Evolutionary conservation across 2,113 vertebrate genomes (phyloP).

Genomic region (Climacteris rufus): DNA sequence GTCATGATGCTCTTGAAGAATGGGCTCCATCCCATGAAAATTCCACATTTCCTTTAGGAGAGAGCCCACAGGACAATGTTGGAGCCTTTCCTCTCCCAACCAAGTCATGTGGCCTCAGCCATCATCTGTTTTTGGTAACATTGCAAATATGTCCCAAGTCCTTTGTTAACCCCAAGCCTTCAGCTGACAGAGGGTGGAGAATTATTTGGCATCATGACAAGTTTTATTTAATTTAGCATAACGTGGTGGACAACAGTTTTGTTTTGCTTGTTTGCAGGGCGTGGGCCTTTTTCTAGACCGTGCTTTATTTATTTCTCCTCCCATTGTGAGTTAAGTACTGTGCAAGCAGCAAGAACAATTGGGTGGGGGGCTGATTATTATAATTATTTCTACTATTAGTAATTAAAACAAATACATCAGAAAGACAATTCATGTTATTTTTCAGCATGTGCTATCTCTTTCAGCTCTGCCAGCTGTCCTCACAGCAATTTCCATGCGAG

Average conservation of each 20-base stretch:
- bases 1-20: neutral
- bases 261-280: slow-evolving; percentile 38
- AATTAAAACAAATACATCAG: slow-evolving; percentile 62
- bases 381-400: slow-evolving; percentile 61
- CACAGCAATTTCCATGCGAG: slow-evolving; percentile 36
- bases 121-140: neutral
- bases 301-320: slow-evolving; percentile 59
- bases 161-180: slow-evolving; percentile 6
- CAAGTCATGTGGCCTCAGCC: neutral
- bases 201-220: neutral
- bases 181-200: slow-evolving; percentile 26
- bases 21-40: neutral
- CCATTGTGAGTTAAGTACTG: slow-evolving; percentile 49
- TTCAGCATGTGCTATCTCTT: slow-evolving; percentile 46
- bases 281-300: slow-evolving; percentile 16
- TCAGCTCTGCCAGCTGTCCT: slow-evolving; percentile 52
- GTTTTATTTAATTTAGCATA: slow-evolving; percentile 32
- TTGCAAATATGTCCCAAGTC: neutral
- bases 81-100: neutral
- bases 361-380: slow-evolving; percentile 49
- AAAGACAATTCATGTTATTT: slow-evolving; percentile 49
- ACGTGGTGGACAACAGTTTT: slow-evolving; percentile 48
- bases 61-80: neutral
- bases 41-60: neutral
- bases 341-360: slow-evolving; percentile 46